Base-by-base conservation (phyloP, 2,888 invertebrate species). In the Eupithecia vulgata region DNA sequence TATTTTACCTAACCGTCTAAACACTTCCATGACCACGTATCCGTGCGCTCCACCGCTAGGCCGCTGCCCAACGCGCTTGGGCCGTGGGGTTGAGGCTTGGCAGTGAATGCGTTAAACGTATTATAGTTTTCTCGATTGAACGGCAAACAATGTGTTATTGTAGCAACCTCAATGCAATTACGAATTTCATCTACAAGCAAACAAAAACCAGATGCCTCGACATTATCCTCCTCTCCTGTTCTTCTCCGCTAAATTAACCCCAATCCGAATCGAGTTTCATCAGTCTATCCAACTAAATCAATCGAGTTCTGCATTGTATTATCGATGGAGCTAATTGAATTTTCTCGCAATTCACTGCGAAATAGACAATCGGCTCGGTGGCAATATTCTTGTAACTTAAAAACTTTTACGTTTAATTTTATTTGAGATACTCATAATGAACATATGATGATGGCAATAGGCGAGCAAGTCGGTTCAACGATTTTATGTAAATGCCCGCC, bases 401-500 rank as follows among this genome's bases (percentile, higher is more conserved):
- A 65, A 78, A 70, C 79, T 81, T 73, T 81, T 77, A 78, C 71
- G 80, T 82, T 82, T 75, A 67, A 81, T 81, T 81, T 85, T 78
- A 81, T 87, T 85, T 81, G 83, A 85, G 86, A 86, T 87, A 86
- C 83, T 87, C 85, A 86, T 85, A 83, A 85, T 85, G 81, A 85
- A 83, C 86, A 87, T 76, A 88, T 87, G 88, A 88, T 85, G 78
- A 87, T 85, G 82, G 84, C 85, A 85, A 86, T 88, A 87, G 84
- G 81, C 84, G 87, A 79, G 87, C 87, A 87, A 85, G 87, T 85
- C 87, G 86, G 87, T 85, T 85, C 87, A 84, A 86, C 86, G 88
- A 90, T 87, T 91, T 91, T 93, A 94, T 94, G 92, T 91, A 93
- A 94, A 94, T 93, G 88, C 81, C 86, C 81, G 81, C 86, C 93